Evolutionary conservation across 2,797 vertebrate genomes (phyloP).

Genomic region (Allenopithecus nigroviridis): DNA sequence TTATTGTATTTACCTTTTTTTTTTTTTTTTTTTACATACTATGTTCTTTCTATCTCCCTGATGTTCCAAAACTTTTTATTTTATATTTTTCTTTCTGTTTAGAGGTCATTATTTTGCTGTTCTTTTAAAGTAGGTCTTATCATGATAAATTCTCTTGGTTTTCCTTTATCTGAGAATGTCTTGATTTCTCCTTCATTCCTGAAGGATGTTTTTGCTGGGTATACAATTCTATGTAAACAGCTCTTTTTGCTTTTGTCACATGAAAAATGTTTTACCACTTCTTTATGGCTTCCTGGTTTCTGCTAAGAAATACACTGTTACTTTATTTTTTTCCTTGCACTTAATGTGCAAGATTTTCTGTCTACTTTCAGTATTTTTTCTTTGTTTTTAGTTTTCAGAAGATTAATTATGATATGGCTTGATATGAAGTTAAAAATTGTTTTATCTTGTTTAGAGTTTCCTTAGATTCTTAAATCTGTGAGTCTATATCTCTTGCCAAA

Average conservation of each 20-base stretch:
- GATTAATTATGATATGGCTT: neutral
- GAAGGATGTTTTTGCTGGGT: neutral
- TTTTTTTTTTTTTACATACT: neutral
- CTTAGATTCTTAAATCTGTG: neutral
- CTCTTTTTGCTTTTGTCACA: neutral
- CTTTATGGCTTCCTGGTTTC: neutral
- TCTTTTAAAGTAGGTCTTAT: neutral
- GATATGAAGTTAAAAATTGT: neutral
- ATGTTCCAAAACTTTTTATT: neutral
- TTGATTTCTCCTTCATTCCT: neutral
- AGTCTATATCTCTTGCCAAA: neutral
- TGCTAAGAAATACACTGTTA: neutral
- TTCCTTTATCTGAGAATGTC: neutral
- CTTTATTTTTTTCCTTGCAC: neutral
- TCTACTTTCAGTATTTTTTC: neutral
- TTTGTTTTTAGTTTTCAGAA: neutral
- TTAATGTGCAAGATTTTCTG: neutral
- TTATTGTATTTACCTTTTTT: neutral
- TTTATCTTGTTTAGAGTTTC: neutral
- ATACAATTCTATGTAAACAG: neutral
- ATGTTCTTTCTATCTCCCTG: neutral
- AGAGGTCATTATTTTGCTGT: neutral
- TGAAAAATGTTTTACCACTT: neutral
- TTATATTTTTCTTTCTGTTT: neutral
- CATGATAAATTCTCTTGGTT: neutral